phyloP scores from a whole-genome alignment of 1,140 invertebrate genomes.

The Pseudomyrmex pallidus region DNA sequence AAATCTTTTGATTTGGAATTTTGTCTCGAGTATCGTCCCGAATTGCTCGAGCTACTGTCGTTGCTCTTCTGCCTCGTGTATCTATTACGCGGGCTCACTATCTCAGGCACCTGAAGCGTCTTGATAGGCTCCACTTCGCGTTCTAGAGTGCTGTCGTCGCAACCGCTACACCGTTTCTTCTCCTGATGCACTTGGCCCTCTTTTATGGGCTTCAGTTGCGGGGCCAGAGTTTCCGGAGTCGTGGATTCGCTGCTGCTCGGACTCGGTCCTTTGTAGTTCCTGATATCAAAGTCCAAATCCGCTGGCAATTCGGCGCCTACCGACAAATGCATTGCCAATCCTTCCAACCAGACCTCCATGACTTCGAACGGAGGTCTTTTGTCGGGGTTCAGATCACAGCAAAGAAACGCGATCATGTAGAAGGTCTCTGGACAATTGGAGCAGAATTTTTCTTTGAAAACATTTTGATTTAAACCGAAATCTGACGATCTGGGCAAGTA shows the following conservation, averaged over 20 bases:
- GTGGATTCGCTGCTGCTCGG: conserved; percentile 87
- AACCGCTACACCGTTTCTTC: conserved; percentile 78
- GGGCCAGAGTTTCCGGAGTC: conserved; percentile 85
- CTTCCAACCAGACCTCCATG: conserved; percentile 93
- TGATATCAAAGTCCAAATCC: conserved; percentile 91
- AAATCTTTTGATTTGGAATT: conserved; percentile 74
- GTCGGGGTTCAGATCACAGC: conserved; percentile 95
- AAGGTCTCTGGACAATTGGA: conserved; percentile 94
- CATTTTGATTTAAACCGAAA: conserved; percentile 95
- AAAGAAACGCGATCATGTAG: conserved; percentile 94
- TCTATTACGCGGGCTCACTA: conserved; percentile 62
- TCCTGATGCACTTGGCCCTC: conserved; percentile 84
- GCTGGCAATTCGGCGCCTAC: conserved; percentile 87
- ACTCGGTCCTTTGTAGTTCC: conserved; percentile 88
- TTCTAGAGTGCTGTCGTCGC: conserved; percentile 83
- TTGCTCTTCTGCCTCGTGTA: conserved; percentile 72
- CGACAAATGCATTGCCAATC: conserved; percentile 90
- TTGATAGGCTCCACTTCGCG: conserved; percentile 73
- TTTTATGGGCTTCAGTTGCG: conserved; percentile 84
- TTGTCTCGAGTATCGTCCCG: conserved; percentile 69
- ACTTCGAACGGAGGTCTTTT: conserved; percentile 94
- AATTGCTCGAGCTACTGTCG: conserved; percentile 26
- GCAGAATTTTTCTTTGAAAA: conserved; percentile 96
- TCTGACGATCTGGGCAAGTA: conserved; percentile 95
- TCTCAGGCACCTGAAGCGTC: conserved; percentile 65